phyloP scores from a whole-genome alignment of 1,140 invertebrate species.

The Drosophila lini region DNA sequence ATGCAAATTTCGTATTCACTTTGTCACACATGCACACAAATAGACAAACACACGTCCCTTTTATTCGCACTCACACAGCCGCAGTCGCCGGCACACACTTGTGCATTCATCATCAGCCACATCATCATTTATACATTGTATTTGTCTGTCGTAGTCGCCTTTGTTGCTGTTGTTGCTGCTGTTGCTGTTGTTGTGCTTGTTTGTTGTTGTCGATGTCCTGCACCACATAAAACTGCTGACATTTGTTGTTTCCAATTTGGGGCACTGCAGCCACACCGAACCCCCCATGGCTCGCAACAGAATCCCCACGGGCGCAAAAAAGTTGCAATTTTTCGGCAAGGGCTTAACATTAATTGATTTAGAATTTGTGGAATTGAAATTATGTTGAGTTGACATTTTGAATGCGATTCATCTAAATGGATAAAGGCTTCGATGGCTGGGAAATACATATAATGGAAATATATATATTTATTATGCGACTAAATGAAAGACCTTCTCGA shows the following conservation, averaged over 20 bases:
- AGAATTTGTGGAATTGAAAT: conserved; percentile 61
- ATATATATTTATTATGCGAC: not conserved
- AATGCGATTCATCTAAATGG: conserved; percentile 12
- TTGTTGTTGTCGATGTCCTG: conserved; percentile 45
- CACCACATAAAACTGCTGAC: conserved; percentile 77
- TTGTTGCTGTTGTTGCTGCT: conserved; percentile 23
- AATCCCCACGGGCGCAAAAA: conserved; percentile 4
- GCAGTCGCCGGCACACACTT: conserved; percentile 33
- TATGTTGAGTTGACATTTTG: conserved; percentile 63
- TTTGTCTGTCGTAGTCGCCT: conserved; percentile 56
- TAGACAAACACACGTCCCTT: conserved; percentile 49
- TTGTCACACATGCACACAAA: conserved; percentile 61
- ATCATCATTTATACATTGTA: conserved; percentile 82
- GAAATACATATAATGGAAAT: not conserved
- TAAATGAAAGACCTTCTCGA: not conserved
- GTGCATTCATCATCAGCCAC: conserved; percentile 77
- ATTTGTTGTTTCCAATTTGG: conserved; percentile 79
- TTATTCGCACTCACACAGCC: conserved; percentile 31
- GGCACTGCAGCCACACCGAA: conserved; percentile 17
- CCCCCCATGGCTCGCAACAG: not conserved
- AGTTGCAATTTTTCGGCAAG: conserved; percentile 28
- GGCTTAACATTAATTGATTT: conserved; percentile 74
- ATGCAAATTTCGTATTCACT: conserved; percentile 80
- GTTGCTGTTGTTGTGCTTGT: conserved; percentile 15
- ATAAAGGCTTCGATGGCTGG: not conserved